phyloP scores from a whole-genome alignment of 2,888 invertebrate genomes.

The Diaphora mendica region DNA sequence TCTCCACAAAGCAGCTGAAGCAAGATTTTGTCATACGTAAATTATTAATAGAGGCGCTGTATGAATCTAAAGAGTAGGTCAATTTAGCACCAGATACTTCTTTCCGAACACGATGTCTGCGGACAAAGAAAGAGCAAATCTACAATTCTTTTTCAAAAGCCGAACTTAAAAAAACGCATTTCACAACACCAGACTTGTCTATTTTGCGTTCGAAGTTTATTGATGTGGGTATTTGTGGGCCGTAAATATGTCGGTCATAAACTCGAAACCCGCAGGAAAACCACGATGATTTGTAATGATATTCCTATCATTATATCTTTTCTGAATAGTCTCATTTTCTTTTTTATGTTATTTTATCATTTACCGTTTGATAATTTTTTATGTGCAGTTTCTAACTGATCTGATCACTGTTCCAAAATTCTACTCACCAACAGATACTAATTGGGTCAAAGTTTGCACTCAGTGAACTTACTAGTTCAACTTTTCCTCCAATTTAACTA shows the following conservation, averaged over 20 bases:
- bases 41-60: slow-evolving; percentile 44
- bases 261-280: neutral
- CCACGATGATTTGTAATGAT: neutral
- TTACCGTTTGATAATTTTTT: neutral
- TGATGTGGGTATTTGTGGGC: slow-evolving; percentile 2
- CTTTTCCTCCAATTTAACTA: too few relatives aligned
- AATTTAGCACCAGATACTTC: neutral
- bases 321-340: neutral
- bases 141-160: neutral
- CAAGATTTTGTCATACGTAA: slow-evolving; percentile 62
- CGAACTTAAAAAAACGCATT: neutral
- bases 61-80: neutral
- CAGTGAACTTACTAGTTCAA: neutral
- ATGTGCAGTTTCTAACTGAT: neutral
- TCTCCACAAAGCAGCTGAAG: slow-evolving; percentile 57
- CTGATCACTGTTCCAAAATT: neutral
- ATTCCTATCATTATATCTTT: neutral
- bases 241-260: neutral
- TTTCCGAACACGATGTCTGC: neutral
- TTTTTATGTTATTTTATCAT: neutral
- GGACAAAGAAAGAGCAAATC: neutral
- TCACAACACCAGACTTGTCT: neutral
- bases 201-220: neutral
- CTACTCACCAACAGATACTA: neutral
- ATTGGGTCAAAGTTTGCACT: too few relatives aligned